Evolutionary conservation across 2,888 invertebrate genomes (phyloP).

Genomic region (Thymelicus lineola): DNA sequence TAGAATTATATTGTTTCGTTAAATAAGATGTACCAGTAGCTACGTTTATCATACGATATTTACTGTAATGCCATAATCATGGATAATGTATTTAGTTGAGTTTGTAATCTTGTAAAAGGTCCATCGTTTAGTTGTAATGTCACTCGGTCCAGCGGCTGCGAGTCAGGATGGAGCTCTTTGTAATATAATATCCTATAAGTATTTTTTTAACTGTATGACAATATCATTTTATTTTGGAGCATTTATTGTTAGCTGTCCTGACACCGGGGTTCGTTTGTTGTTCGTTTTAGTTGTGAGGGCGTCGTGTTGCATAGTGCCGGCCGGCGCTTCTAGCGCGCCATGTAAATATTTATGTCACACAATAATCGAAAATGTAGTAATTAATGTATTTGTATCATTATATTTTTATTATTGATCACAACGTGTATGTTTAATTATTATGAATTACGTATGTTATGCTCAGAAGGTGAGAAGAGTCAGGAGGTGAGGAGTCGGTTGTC

Average conservation of each 20-base stretch:
- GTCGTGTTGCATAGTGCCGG: conserved; percentile 52
- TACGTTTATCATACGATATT: conserved; percentile 64
- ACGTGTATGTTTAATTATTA: conserved; percentile 74
- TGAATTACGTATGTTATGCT: conserved; percentile 67
- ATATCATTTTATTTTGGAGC: conserved; percentile 72
- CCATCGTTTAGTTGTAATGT: conserved; percentile 58
- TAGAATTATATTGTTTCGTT: conserved; percentile 80
- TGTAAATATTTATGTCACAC: conserved; percentile 85
- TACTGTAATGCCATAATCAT: conserved; percentile 73
- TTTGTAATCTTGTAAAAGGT: conserved; percentile 56
- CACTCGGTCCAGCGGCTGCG: conserved; percentile 65
- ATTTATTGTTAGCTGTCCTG: conserved; percentile 77
- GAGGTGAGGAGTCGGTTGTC: conserved; percentile 48
- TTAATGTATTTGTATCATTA: conserved; percentile 85
- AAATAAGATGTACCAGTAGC: conserved; percentile 78
- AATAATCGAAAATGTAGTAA: conserved; percentile 83
- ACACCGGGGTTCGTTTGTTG: conserved; percentile 63
- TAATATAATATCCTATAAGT: conserved; percentile 57
- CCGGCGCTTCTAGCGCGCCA: conserved; percentile 77
- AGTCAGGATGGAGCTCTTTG: conserved; percentile 69
- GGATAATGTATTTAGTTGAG: conserved; percentile 58
- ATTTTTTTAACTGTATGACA: conserved; percentile 76
- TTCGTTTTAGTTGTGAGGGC: conserved; percentile 82
- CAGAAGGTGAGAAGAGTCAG: conserved; percentile 56
- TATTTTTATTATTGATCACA: conserved; percentile 85